phyloP scores from a whole-genome alignment of 2,888 invertebrate species.

The Augochlorella aurata region DNA sequence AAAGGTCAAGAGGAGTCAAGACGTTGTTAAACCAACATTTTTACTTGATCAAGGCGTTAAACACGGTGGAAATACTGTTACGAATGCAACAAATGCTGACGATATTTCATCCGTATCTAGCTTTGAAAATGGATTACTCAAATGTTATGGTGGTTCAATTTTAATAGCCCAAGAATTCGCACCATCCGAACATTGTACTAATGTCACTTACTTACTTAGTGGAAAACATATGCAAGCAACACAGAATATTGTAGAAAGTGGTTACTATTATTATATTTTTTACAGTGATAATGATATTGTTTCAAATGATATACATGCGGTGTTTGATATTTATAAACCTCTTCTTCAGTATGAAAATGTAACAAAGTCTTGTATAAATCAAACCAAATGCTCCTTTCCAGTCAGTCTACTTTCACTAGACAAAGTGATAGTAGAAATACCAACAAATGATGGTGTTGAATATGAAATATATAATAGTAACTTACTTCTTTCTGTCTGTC shows the following conservation, averaged over 20 bases:
- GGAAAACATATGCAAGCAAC: constrained; percentile 87
- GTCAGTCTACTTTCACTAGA: constrained; percentile 89
- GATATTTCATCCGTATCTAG: constrained; percentile 90
- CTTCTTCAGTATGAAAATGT: constrained; percentile 90
- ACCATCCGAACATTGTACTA: constrained; percentile 87
- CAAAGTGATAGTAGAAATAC: constrained; percentile 92
- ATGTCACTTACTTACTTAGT: constrained; percentile 87
- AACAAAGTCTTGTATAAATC: constrained; percentile 88
- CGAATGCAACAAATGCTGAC: constrained; percentile 83
- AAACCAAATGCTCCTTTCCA: constrained; percentile 89
- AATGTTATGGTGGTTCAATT: constrained; percentile 90
- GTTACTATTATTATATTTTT: constrained; percentile 95
- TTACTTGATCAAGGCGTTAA: constrained; percentile 89
- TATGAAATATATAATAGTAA: constrained; percentile 89
- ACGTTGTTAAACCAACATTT: constrained; percentile 69
- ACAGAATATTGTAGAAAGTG: constrained; percentile 89
- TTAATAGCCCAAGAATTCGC: constrained; percentile 89
- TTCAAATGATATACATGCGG: constrained; percentile 90
- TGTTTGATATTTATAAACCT: constrained; percentile 93
- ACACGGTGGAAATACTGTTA: constrained; percentile 88
- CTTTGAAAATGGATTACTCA: constrained; percentile 89
- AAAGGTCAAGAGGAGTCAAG: constrained; percentile 67
- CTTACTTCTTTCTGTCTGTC: constrained; percentile 89
- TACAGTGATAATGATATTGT: constrained; percentile 93
- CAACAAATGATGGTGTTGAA: constrained; percentile 90